Percentiles rank a stretch among this genome's conserved stretches.
phyloP scores from a whole-genome alignment of 2,797 vertebrate genomes.

The Syndactyla subalaris region DNA sequence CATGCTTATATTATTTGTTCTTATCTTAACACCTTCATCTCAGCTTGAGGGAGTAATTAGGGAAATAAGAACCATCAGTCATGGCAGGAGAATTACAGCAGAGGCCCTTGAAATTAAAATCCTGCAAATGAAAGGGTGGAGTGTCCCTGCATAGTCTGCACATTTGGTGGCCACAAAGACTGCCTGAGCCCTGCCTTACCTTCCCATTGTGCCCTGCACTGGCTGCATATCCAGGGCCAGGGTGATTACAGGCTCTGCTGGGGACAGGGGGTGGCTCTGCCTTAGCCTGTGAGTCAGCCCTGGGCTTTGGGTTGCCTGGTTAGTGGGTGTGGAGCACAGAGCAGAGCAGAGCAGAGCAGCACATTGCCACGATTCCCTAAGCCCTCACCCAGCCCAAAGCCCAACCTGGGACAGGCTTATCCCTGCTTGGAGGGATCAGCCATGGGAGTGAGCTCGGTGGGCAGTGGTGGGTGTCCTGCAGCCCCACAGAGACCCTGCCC shows the following conservation, averaged over 20 bases:
- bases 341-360: background rate
- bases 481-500: background rate
- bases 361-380: accelerated
- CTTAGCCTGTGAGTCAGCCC: background rate
- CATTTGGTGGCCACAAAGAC: background rate
- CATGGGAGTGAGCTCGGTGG: accelerated
- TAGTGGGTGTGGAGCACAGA: background rate
- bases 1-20: constrained; percentile 21
- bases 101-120: background rate
- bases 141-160: background rate
- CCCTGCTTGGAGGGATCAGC: background rate
- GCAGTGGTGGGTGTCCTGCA: accelerated
- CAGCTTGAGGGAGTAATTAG: constrained; percentile 16
- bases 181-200: background rate
- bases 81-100: background rate
- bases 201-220: background rate
- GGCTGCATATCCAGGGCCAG: background rate
- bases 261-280: background rate
- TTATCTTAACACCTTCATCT: constrained; percentile 41
- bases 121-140: background rate
- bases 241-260: background rate
- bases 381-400: background rate
- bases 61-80: constrained; percentile 17
- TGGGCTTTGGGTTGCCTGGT: background rate
- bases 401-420: background rate